phyloP scores from a whole-genome alignment of 2,797 vertebrate genomes.

The Gallirallus australis region DNA sequence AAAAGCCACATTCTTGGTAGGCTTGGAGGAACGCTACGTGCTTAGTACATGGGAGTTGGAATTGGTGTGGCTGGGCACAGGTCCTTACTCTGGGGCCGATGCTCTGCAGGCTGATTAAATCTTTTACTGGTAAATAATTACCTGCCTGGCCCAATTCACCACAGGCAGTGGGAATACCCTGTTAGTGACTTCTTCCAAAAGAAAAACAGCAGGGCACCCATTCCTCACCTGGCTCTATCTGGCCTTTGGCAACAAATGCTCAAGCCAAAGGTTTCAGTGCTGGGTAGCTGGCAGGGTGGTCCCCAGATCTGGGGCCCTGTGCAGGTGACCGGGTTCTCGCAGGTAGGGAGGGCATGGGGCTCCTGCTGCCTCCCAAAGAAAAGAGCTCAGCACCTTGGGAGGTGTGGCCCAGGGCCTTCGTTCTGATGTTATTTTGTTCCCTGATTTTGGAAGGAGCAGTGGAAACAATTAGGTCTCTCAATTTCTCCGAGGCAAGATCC shows the following conservation, averaged over 20 bases:
- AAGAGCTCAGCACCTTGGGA: conserved; percentile 33
- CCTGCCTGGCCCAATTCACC: neutral
- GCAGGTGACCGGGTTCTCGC: accelerated
- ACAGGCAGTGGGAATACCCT: neutral
- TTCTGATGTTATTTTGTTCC: conserved; percentile 44
- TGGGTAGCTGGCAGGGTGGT: neutral
- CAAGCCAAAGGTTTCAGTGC: neutral
- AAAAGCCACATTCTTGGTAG: conserved; percentile 3
- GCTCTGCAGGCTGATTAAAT: neutral
- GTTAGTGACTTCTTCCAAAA: neutral
- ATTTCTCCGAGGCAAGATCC: conserved; percentile 59
- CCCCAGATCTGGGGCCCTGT: accelerated
- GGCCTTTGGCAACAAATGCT: neutral
- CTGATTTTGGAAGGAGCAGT: conserved; percentile 47
- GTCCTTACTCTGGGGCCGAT: neutral
- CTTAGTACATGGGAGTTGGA: neutral
- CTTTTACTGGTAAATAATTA: neutral
- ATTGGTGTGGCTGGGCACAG: neutral
- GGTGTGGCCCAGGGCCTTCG: conserved; percentile 17
- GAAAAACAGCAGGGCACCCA: neutral
- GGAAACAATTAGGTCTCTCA: conserved; percentile 67
- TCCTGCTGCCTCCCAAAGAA: accelerated
- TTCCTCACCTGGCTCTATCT: neutral
- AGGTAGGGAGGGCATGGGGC: accelerated
- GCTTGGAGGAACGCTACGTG: neutral